Evolutionary conservation across 2,888 invertebrate species (phyloP).

Genomic region (Cactoblastis cactorum): DNA sequence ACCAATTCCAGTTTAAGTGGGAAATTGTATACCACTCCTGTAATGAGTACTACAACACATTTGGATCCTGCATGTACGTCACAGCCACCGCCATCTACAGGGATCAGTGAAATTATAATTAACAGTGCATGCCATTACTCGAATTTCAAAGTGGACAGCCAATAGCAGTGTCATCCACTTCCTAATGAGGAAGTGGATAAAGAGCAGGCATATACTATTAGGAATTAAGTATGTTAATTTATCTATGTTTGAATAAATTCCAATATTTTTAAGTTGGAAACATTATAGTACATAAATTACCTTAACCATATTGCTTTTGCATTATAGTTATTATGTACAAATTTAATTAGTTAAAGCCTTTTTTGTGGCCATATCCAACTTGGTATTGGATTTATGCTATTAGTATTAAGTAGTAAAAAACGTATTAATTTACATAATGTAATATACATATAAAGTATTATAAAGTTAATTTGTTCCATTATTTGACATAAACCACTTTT

Average conservation of each 20-base stretch:
- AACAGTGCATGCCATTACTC: constrained; percentile 63
- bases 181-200: constrained; percentile 59
- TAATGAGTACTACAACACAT: constrained; percentile 49
- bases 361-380: no score
- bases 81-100: constrained; percentile 51
- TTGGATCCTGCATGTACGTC: constrained; percentile 51
- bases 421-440: no score
- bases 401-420: no score
- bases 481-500: no score
- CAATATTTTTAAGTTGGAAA: background rate
- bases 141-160: constrained; percentile 66
- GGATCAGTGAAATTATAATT: constrained; percentile 67
- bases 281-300: no score
- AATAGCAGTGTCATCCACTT: constrained; percentile 69
- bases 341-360: no score
- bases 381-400: no score
- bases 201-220: constrained; percentile 38
- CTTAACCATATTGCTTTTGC: no score
- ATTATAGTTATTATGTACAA: no score
- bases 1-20: constrained; percentile 42
- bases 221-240: constrained; percentile 21
- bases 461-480: no score
- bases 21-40: constrained; percentile 53
- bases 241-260: background rate
- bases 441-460: no score